phyloP scores from a whole-genome alignment of 53 echinoderm and acorn worm genomes.

The Henricia sp. region DNA sequence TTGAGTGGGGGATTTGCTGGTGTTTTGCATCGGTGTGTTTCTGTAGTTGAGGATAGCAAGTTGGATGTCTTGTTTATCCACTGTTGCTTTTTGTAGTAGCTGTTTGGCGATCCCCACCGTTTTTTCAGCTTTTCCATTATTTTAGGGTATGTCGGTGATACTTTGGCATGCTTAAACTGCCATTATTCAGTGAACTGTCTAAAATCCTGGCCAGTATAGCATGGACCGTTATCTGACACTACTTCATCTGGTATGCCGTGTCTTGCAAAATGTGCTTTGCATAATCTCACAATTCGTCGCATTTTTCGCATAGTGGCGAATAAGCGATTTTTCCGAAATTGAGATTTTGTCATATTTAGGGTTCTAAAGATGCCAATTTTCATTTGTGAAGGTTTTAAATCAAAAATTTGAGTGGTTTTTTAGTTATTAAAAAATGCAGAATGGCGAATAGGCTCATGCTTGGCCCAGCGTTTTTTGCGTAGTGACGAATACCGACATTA shows the following conservation, averaged over 20 bases:
- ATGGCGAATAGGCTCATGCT: too few species aligned
- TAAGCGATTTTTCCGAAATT: too few species aligned
- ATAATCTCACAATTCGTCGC: constrained; percentile 28
- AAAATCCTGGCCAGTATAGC: constrained; percentile 57
- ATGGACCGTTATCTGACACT: constrained; percentile 66
- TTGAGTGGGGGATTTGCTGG: constrained; percentile 40
- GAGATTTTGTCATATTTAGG: too few species aligned
- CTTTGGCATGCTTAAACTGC: constrained; percentile 39
- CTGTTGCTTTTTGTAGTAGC: constrained; percentile 49
- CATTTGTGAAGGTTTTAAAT: too few species aligned
- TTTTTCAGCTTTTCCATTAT: constrained; percentile 67
- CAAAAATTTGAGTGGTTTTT: too few species aligned
- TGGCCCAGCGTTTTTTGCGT: too few species aligned
- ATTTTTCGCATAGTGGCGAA: too few species aligned
- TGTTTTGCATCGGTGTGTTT: constrained; percentile 47
- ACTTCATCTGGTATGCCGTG: constrained; percentile 60
- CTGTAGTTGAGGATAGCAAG: constrained; percentile 43
- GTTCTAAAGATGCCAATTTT: too few species aligned
- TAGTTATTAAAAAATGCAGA: too few species aligned
- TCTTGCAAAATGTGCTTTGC: constrained; percentile 62
- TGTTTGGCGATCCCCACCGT: constrained; percentile 63
- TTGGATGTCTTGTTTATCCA: constrained; percentile 61
- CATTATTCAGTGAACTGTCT: constrained; percentile 33
- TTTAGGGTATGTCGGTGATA: constrained; percentile 52
- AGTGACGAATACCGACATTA: too few species aligned